Base-by-base conservation (phyloP, 1,140 invertebrate genomes). In the Colletes latitarsis region DNA sequence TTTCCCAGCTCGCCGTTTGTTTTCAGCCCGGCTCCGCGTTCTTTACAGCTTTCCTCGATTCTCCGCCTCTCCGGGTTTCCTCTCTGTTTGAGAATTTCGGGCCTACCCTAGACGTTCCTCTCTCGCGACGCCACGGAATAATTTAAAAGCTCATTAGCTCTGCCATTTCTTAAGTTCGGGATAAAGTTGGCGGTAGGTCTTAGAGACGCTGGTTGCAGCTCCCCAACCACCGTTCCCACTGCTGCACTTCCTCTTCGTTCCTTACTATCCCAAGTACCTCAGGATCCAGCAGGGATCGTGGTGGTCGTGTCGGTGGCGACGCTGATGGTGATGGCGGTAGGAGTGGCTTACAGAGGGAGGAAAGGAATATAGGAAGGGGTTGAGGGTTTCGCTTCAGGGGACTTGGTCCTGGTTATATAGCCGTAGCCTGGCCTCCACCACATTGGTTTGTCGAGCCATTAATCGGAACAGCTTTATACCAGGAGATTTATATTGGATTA, bases 391-490 rank as follows among this genome's bases (percentile, higher is more conserved):
- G 81, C 85, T 87, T 76, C 57, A 49, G 81, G 81, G 85, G 85
- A 86, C 81, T 81, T 63, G 84, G 71, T 83, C 60, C 81, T 68
- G 79, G 84, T 75, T 86, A 86, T 86, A 86, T 86, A 87, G 82
- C 85, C 69, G 74, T 80, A 80, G 76, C 77, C 77, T 87, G 87
- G 85, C 89, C 87, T 89, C 89, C 88, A 92, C 91, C 91, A 90
- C 91, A 91, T 92, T 90, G 91, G 91, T 91, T 91, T 92, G 91
- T 92, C 91, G 90, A 91, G 89, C 91, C 90, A 92, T 92, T 92
- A 92, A 92, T 92, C 91, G 91, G 89, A 91, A 90, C 90, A 91
- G 91, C 91, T 92, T 92, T 92, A 92, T 92, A 91, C 90, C 89
- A 73, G 85, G 90, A 91, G 91, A 92, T 92, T 92, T 92, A 92